phyloP scores from a whole-genome alignment of 1,140 invertebrate species.

The Macrobrachium rosenbergii region DNA sequence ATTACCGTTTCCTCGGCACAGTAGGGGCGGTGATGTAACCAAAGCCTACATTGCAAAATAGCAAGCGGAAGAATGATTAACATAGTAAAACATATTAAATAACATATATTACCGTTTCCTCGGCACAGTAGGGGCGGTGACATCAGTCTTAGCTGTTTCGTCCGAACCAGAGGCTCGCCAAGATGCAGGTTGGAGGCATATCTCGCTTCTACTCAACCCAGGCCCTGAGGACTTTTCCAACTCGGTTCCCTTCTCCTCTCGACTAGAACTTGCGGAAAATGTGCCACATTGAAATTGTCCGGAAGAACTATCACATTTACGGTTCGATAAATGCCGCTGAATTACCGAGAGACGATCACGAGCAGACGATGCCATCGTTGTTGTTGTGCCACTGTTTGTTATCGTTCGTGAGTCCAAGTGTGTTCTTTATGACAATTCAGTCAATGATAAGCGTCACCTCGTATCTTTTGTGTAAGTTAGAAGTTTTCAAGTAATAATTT shows the following conservation, averaged over 20 bases:
- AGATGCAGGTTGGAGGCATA: neutral
- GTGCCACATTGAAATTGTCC: neutral
- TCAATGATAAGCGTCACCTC: neutral
- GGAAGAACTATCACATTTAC: neutral
- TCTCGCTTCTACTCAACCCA: neutral
- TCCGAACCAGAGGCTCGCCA: neutral
- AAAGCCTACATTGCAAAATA: too few species aligned
- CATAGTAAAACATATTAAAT: neutral
- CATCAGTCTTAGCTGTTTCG: neutral
- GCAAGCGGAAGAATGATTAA: neutral
- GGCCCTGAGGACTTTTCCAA: neutral
- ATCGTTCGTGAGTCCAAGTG: neutral
- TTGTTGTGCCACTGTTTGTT: neutral
- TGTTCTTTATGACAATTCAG: neutral
- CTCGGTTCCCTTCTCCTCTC: neutral
- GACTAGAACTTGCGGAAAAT: neutral
- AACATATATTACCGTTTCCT: conserved; percentile 21
- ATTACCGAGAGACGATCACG: conserved; percentile 39
- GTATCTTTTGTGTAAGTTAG: too few species aligned
- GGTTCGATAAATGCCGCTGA: conserved; percentile 24
- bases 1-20: conserved; percentile 29
- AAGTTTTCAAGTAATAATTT: too few species aligned
- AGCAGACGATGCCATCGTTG: conserved; percentile 54
- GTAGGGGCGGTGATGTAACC: neutral
- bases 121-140: neutral